Conservation (phyloP, 2,888 invertebrate species). For the Tipula lateralis region DNA sequence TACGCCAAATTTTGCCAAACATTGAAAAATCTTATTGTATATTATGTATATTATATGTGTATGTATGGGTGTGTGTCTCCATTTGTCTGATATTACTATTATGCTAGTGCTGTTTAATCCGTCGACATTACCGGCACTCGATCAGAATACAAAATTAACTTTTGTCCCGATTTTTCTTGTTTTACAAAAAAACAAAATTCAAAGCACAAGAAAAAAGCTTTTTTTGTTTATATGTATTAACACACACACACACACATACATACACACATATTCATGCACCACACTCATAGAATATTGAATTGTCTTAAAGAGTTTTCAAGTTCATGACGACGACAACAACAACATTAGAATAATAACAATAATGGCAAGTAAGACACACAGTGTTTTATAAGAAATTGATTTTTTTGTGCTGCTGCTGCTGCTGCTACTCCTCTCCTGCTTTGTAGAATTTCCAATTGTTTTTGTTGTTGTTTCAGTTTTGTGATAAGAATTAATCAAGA, state of each 20-base stretch:
- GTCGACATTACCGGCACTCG: slow-evolving; percentile 6
- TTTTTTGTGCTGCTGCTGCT: neutral
- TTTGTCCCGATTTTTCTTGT: slow-evolving; percentile 11
- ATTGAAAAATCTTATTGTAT: neutral
- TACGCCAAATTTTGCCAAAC: neutral
- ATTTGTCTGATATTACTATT: neutral
- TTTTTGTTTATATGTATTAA: neutral
- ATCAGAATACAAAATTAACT: neutral
- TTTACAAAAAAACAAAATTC: neutral
- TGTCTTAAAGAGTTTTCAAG: neutral
- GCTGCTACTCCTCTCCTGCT: too few relatives aligned
- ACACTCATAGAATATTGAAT: slow-evolving; percentile 19
- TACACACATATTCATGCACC: neutral
- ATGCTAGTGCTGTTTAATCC: slow-evolving; percentile 7
- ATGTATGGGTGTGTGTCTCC: neutral
- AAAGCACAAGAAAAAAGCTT: neutral
- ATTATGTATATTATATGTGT: too few relatives aligned
- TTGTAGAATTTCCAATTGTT: neutral
- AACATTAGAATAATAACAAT: slow-evolving; percentile 1
- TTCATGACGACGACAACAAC: neutral
- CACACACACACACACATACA: neutral
- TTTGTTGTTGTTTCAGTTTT: neutral
- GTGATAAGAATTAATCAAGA: slow-evolving; percentile 19
- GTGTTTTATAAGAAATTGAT: neutral
- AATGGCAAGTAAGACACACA: neutral